Evolutionary conservation across 2,113 vertebrate species (phyloP), one percentile per base, ranked within the genome.

Genomic region (Rutilus rutilus): DNA sequence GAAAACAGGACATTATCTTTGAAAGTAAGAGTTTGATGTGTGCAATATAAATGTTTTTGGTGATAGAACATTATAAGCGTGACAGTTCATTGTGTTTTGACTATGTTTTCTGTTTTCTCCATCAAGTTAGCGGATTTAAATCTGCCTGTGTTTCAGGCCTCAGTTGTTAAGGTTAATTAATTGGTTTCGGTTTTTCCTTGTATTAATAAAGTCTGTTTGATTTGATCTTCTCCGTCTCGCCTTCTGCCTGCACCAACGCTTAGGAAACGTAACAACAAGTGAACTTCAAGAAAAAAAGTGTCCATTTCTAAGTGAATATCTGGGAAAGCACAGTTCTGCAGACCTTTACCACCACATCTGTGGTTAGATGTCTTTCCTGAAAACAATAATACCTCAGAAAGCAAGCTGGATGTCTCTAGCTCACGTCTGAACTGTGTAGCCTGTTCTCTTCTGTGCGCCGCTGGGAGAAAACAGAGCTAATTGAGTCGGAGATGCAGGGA

Each of bases 401-500:
- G 23, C 19, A 9, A 79, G 5, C 27, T 30, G 6, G 23, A 25
- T 42, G 57, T 79, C 33, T 79, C 33, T 42, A 23, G 42, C 25
- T 62, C 25, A 25, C 15, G 17, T 73, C 80, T 71, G 62, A 78
- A 73, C 69, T 21, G 45, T 3, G 45, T 25, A 36, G 81, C 75
- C 15, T 74, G 27, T 83, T 67, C 67, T 27, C 76, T 73, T 78
- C 1, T 67, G n/a, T 79, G 76, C n/a, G 33, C 23, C 59, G 14
- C 65, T 33, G 45, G 54, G 71, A 30, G 74, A 85, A 76, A 75
- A 59, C 59, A 7, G 30, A 47, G 64, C 60, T 83, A 83, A 64
- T 78, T 73, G 60, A 85, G 78, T 82, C 73, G 27, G 84, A 85
- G 67, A 19, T 74, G 27, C 52, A 71, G 17, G 71, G 71, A 78